phyloP scores from a whole-genome alignment of 2,797 vertebrate species.

The Triplophysa bombifrons region DNA sequence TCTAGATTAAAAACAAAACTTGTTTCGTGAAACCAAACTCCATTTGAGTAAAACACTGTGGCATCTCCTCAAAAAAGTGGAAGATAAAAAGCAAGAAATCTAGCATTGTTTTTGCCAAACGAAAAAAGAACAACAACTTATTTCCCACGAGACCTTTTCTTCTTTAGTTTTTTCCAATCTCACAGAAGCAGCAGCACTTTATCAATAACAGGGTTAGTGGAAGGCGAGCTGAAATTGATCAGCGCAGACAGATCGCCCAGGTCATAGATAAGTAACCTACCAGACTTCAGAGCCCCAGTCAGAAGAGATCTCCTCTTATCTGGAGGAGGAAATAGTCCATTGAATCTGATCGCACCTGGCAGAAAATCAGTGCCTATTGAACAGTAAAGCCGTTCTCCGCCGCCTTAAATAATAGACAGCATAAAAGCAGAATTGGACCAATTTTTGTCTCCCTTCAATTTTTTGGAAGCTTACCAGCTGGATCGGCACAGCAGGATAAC shows the following conservation, averaged over 20 bases:
- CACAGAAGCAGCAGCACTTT: constrained; percentile 80
- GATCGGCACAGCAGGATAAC: constrained; percentile 48
- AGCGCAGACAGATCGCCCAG: constrained; percentile 82
- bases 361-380: constrained; percentile 88
- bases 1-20: constrained; percentile 55
- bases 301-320: constrained; percentile 85
- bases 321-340: constrained; percentile 72
- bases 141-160: constrained; percentile 79
- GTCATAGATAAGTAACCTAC: constrained; percentile 82
- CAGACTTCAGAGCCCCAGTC: constrained; percentile 86
- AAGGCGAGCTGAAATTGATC: constrained; percentile 86
- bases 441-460: constrained; percentile 61
- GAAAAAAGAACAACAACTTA: constrained; percentile 57
- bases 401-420: constrained; percentile 73
- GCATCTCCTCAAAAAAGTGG: constrained; percentile 60
- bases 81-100: constrained; percentile 63
- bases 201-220: constrained; percentile 83
- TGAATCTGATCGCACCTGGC: constrained; percentile 87
- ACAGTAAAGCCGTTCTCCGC: constrained; percentile 65
- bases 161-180: constrained; percentile 72
- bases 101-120: constrained; percentile 59
- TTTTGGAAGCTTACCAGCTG: constrained; percentile 39
- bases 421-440: constrained; percentile 72
- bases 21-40: constrained; percentile 53
- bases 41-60: constrained; percentile 13